Conservation (phyloP, 2,888 invertebrate genomes). For the Pyrochroa serraticornis region DNA sequence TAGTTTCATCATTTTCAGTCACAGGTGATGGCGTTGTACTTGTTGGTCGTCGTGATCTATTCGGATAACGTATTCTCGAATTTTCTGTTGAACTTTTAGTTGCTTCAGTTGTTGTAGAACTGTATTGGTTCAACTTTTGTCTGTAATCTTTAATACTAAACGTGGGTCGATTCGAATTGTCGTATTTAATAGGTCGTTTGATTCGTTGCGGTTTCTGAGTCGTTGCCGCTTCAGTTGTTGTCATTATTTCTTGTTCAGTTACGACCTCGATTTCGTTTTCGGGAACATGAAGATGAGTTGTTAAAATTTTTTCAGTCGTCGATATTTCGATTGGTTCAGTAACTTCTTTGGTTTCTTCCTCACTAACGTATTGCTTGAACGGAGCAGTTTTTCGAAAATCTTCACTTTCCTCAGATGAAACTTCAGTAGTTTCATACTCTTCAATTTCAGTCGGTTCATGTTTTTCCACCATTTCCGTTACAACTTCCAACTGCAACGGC, state of each 20-base stretch:
- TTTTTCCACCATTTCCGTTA: conserved; percentile 4
- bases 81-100: conserved; percentile 37
- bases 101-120: conserved; percentile 58
- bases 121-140: conserved; percentile 63
- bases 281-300: conserved; percentile 40
- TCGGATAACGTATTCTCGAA: conserved; percentile 56
- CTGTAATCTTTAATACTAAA: conserved; percentile 81
- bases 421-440: conserved; percentile 2
- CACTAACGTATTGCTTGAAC: conserved; percentile 1
- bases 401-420: conserved; percentile 13
- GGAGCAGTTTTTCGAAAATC: neutral
- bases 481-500: conserved; percentile 10
- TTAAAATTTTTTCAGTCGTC: conserved; percentile 30
- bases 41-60: conserved; percentile 57
- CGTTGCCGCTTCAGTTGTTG: conserved; percentile 52
- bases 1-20: conserved; percentile 50
- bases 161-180: conserved; percentile 66
- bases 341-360: neutral
- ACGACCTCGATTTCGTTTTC: conserved; percentile 53
- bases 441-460: conserved; percentile 5
- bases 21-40: conserved; percentile 49
- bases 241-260: conserved; percentile 41
- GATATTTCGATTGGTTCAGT: neutral
- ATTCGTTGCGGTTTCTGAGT: conserved; percentile 48
- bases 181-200: conserved; percentile 62